Conservation (phyloP, 2,797 vertebrate species). For the Tachyglossus aculeatus region DNA sequence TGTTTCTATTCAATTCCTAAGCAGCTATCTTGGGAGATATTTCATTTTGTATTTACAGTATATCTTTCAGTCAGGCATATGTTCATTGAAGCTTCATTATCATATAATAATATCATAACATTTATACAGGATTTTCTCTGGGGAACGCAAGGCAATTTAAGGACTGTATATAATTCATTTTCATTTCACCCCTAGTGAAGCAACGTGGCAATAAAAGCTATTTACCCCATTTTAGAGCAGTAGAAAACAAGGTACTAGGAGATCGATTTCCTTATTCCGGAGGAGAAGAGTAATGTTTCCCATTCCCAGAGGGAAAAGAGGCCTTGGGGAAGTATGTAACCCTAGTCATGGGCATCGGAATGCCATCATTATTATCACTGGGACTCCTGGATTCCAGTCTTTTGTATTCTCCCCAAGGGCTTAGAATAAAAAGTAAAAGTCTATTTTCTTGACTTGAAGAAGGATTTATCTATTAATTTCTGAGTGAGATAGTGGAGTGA, state of each 20-base stretch:
- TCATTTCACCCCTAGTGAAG: neutral
- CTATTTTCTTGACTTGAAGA: too few species aligned
- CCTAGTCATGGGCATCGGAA: too few species aligned
- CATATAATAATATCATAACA: slow-evolving; percentile 4
- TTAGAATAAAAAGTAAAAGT: too few species aligned
- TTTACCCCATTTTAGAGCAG: neutral
- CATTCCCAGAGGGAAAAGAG: too few species aligned
- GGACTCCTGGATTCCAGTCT: too few species aligned
- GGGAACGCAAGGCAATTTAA: neutral
- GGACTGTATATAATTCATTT: slow-evolving; percentile 1
- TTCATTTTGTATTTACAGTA: slow-evolving; percentile 18
- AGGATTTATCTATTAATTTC: too few species aligned
- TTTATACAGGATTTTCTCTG: slow-evolving; percentile 21
- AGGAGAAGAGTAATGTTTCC: too few species aligned
- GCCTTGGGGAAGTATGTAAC: too few species aligned
- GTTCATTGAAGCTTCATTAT: slow-evolving; percentile 8
- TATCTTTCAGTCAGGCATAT: slow-evolving; percentile 8
- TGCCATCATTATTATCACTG: too few species aligned
- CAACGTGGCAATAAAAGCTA: neutral
- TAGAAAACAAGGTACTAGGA: neutral
- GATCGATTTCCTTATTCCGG: too few species aligned
- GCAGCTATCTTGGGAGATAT: neutral
- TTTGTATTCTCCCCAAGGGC: too few species aligned
- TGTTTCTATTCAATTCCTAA: slow-evolving; percentile 23
- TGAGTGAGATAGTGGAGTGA: too few species aligned